Percentiles rank a stretch among this genome's conserved stretches.
phyloP scores from a whole-genome alignment of 2,113 vertebrate genomes.

The Catharus bicknelli region DNA sequence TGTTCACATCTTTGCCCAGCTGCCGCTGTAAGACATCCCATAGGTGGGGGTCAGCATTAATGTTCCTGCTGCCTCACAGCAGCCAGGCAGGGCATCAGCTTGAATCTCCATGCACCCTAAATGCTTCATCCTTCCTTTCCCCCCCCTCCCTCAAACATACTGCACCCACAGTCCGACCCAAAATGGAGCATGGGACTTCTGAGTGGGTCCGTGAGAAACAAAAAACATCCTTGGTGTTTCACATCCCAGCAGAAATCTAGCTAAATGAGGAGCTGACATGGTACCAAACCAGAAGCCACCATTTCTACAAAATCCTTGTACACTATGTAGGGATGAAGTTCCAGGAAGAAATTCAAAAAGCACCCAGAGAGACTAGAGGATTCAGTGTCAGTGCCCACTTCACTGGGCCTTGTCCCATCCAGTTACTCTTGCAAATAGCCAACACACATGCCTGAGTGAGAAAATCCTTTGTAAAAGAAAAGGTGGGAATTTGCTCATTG shows the following conservation, averaged over 20 bases:
- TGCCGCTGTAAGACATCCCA: neutral
- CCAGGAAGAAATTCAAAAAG: neutral
- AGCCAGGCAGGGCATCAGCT: neutral
- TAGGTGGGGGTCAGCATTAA: neutral
- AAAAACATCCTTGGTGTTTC: neutral
- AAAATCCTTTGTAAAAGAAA: neutral
- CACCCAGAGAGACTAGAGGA: neutral
- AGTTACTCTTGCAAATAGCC: neutral
- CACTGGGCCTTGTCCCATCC: neutral
- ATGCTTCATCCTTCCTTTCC: neutral
- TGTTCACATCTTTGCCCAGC: neutral
- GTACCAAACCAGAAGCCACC: neutral
- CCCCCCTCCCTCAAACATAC: neutral
- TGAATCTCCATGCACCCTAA: neutral
- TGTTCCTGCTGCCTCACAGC: neutral
- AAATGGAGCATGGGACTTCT: neutral
- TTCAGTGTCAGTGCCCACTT: neutral
- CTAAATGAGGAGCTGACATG: neutral
- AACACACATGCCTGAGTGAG: fast-evolving
- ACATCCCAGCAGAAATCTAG: neutral
- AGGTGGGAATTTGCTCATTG: neutral
- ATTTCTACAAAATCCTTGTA: neutral
- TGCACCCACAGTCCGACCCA: neutral
- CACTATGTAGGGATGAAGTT: neutral
- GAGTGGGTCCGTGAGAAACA: neutral